Percentiles rank a stretch among this genome's conserved stretches.
Evolutionary conservation across 2,113 vertebrate species (phyloP).

Genomic region (Podocnemis expansa): DNA sequence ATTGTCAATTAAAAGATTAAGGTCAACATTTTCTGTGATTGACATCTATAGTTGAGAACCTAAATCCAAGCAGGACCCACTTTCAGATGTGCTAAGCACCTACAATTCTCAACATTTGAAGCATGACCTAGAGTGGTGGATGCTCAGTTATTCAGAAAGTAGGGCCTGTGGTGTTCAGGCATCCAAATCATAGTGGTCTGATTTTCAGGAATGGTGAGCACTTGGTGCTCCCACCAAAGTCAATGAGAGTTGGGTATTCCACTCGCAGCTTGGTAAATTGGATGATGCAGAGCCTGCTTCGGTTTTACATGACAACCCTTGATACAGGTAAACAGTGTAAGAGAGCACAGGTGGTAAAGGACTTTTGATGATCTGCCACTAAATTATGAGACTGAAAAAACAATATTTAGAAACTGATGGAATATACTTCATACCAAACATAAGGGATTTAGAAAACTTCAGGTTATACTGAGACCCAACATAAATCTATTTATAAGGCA

Average conservation of each 20-base stretch:
- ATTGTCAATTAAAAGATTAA: background rate
- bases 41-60: background rate
- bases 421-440: background rate
- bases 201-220: background rate
- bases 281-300: background rate
- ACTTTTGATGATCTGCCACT: background rate
- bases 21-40: background rate
- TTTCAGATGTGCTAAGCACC: background rate
- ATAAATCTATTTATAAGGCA: background rate
- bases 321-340: background rate
- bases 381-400: background rate
- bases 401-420: background rate
- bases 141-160: background rate
- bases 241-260: background rate
- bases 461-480: background rate
- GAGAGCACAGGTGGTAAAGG: background rate
- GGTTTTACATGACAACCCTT: background rate
- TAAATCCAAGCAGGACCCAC: background rate
- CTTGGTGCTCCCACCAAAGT: background rate
- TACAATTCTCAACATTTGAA: background rate
- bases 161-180: background rate
- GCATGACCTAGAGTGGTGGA: background rate
- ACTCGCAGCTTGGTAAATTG: background rate
- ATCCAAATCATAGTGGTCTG: no score
- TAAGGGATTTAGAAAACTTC: background rate